Evolutionary conservation across 2,113 vertebrate species (phyloP), one percentile per base, ranked within the genome.

Genomic region (Catharus bicknelli): DNA sequence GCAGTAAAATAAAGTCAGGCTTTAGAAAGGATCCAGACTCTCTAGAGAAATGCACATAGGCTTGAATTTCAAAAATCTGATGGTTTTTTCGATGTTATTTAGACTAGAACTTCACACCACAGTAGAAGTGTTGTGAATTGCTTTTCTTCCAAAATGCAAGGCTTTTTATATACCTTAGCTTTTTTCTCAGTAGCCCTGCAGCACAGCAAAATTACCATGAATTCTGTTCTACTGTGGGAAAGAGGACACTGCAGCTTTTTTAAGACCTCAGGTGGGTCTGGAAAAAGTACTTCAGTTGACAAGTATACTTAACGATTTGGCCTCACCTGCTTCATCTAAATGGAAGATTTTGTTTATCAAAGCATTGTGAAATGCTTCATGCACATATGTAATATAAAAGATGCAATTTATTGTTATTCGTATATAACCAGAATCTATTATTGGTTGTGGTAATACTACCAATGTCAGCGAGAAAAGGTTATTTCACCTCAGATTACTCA

Each of bases 291-390:
- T 70, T 63, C 43, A 80, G 58, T 30, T 54, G n/a, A 43, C 18
- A 36, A 10, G 10, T 47, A 3, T 25, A 42, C 40, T 40, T 42
- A 61, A 50, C 0, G 0, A 40, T 61, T 57, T 23, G 16, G 16
- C 70, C 26, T 90, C 22, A 63, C 13, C 30, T 25, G 10, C 40
- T 75, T 75, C 23, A 38, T 48, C 62, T 54, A 27, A 17, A 19
- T 27, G 30, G 13, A 23, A n/a, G 23, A 34, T 88, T 75, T 75
- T 53, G 26, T 83, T 78, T 29, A 59, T 59, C 9, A 4, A 42
- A 63, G 29, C 26, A n/a, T 58, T 80, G n/a, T 38, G 34, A 69
- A 80, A 59, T 66, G 9, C 30, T 59, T 86, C 2, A 1, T 68
- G 38, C 25, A 27, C 8, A 2, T 50, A 57, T 21, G 16, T 70